Base-by-base conservation (phyloP, 2,113 vertebrate species). In the Apodemus speciosus region DNA sequence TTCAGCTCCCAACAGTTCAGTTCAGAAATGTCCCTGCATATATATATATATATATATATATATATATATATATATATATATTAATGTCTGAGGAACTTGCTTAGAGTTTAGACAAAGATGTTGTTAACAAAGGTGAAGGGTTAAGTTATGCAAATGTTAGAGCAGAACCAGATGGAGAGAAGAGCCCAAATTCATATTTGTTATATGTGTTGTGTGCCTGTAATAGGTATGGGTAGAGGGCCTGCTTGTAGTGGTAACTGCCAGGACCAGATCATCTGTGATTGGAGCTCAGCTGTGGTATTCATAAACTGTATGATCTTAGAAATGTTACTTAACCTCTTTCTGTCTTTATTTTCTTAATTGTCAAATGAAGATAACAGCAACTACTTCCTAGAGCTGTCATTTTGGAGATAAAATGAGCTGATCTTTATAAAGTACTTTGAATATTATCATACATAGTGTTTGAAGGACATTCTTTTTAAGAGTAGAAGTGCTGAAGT, bases 1-100 rank as follows among this genome's bases (percentile, higher is more conserved):
- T 71, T 84, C 66, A 23, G 20, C 60, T 89, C 71, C 71, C 53
- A 38, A 84, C 13, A 49, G 18, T 77, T 77, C 38, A 64, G 14
- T 66, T 69, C 85, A 88, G 68, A 94, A 88, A 72, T 40, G 90
- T 95, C 85, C 46, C 11, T 73, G 60, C 62, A 60, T 46, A 64
- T 56, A 68, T 64, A 15, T 84, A n/a, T n/a, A n/a, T n/a, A n/a
- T n/a, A n/a, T n/a, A n/a, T n/a, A n/a, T n/a, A n/a, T n/a, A n/a
- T n/a, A n/a, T n/a, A n/a, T n/a, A n/a, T n/a, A n/a, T n/a, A n/a
- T n/a, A n/a, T n/a, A n/a, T 53, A 38, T n/a, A 10, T n/a, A 35
- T 84, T 84, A 49, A 69, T 46, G 6, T 84, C 38, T n/a, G 16
- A 81, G 51, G 32, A 68, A 62, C 2, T 83, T 93, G 72, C 69